Conservation (phyloP, 2,888 invertebrate species). For the Candidula unifasciata region DNA sequence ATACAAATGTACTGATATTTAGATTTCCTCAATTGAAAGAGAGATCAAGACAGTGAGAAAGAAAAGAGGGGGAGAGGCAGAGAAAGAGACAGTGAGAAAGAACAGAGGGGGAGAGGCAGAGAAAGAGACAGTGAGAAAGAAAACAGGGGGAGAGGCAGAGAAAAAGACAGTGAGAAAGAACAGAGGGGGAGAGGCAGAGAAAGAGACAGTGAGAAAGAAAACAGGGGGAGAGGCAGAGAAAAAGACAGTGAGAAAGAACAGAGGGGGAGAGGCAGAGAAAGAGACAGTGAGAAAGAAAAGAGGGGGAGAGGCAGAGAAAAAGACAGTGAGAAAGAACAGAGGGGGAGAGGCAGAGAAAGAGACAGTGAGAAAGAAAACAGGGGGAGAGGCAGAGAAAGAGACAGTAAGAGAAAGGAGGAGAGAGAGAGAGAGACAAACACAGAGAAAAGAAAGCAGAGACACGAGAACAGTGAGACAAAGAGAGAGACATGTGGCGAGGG, state of each 20-base stretch:
- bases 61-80: not conserved
- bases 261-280: no score
- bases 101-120: constrained; percentile 3
- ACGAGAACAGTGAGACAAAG: not conserved
- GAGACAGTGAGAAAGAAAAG: no score
- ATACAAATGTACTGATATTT: no score
- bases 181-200: not conserved
- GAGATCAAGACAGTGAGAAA: no score
- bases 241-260: not conserved
- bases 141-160: not conserved
- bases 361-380: not conserved
- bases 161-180: not conserved
- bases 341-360: not conserved
- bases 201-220: no score
- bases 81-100: constrained; percentile 22
- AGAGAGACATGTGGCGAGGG: no score
- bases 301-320: not conserved
- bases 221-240: not conserved
- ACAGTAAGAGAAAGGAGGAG: not conserved
- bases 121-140: constrained; percentile 22
- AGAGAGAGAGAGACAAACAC: not conserved
- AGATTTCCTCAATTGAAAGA: no score
- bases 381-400: not conserved
- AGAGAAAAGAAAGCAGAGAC: not conserved
- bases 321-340: constrained; percentile 12